Percentiles rank a stretch among this genome's conserved stretches.
phyloP scores from a whole-genome alignment of 2,888 invertebrate species.

The Apodemia mormo region DNA sequence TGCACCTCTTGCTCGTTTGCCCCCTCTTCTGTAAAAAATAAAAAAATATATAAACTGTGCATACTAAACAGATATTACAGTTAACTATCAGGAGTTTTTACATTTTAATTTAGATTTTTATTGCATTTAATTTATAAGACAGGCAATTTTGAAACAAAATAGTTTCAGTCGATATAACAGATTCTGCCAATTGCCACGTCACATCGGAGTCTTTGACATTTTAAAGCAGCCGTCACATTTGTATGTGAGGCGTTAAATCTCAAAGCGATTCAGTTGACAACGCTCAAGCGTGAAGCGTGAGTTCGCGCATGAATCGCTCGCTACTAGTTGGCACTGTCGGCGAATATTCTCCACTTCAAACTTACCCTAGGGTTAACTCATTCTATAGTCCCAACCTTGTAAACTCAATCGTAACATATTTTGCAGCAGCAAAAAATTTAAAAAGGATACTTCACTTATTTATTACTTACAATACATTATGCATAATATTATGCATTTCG shows the following conservation, averaged over 20 bases:
- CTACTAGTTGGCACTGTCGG: slow-evolving; percentile 13
- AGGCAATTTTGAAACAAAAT: too few species aligned
- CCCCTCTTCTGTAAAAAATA: too few species aligned
- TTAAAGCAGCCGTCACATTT: neutral
- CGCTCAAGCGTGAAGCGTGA: slow-evolving; percentile 21
- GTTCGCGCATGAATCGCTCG: slow-evolving; percentile 22
- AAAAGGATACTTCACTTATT: neutral
- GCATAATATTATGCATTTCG: too few species aligned
- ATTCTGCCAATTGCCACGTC: neutral
- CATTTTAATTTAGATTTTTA: too few species aligned
- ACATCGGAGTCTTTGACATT: neutral
- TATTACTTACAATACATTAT: too few species aligned
- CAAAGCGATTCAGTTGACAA: slow-evolving; percentile 4
- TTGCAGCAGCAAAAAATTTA: too few species aligned
- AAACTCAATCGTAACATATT: neutral
- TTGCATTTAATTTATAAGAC: too few species aligned
- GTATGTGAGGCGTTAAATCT: slow-evolving; percentile 2
- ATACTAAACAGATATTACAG: too few species aligned
- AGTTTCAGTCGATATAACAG: neutral
- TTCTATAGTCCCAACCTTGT: too few species aligned
- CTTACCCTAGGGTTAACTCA: slow-evolving; percentile 2
- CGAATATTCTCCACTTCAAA: slow-evolving; percentile 9
- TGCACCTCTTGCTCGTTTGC: too few species aligned
- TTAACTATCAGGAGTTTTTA: too few species aligned
- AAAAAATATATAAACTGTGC: too few species aligned